A percentile compares a stretch with the other conserved stretches of the same genome.
Evolutionary conservation across 2,113 vertebrate species (phyloP).

Genomic region (Telmatochromis sp.): DNA sequence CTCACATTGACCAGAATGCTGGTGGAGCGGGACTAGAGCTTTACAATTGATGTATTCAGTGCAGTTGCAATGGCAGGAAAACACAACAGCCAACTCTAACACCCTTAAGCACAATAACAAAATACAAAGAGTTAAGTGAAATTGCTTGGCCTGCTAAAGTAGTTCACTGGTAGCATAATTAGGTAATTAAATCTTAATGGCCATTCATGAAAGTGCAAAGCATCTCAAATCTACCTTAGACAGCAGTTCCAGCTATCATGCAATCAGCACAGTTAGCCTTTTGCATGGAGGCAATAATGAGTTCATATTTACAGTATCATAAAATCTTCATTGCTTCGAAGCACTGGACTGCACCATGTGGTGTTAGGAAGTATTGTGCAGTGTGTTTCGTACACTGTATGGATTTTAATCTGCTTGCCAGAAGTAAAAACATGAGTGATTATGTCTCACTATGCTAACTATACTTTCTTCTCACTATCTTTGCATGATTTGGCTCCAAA

Average conservation of each 20-base stretch:
- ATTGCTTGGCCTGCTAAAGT: background rate
- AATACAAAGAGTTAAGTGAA: background rate
- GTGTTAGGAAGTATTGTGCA: background rate
- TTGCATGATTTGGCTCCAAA: slow-evolving; percentile 47
- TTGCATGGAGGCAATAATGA: slow-evolving; percentile 14
- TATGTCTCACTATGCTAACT: slow-evolving; percentile 48
- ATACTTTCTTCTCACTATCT: slow-evolving; percentile 39
- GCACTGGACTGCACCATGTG: background rate
- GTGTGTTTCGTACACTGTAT: background rate
- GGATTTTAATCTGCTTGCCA: slow-evolving; percentile 29
- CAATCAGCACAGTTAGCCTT: slow-evolving; percentile 14
- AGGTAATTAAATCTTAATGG: background rate
- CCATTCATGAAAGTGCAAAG: background rate
- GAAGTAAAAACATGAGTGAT: slow-evolving; percentile 24
- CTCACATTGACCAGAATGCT: background rate
- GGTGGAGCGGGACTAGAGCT: background rate
- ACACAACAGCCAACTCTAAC: background rate
- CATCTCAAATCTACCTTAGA: slow-evolving; percentile 5
- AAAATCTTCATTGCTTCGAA: slow-evolving; percentile 26
- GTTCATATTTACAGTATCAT: slow-evolving; percentile 11
- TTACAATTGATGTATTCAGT: background rate
- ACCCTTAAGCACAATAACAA: background rate
- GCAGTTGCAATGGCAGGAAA: background rate
- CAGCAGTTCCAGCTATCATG: slow-evolving; percentile 15
- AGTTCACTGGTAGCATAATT: background rate